These are phyloP conservation scores for Otocyon megalotis DNA, from an alignment of 2,113 vertebrate genomes.

Conservation along the genomic window DNA sequence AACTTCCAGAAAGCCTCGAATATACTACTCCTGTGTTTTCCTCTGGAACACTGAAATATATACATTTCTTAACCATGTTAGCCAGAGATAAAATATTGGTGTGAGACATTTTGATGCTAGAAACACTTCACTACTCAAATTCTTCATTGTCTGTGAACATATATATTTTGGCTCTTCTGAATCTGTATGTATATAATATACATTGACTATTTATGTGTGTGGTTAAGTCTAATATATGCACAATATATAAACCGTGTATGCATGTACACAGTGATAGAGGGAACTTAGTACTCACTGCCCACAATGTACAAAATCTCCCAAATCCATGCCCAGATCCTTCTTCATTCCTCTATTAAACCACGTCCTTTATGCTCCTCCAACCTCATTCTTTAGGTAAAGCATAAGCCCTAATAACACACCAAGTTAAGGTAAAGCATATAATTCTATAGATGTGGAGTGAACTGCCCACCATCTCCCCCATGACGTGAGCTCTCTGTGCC, in stretches of 20 bases:
- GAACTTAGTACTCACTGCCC: background rate
- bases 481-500: fast-evolving
- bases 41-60: background rate
- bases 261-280: background rate
- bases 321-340: background rate
- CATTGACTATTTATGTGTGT: background rate
- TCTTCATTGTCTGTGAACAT: background rate
- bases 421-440: too few relatives aligned
- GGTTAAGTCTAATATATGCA: background rate
- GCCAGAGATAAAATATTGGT: background rate
- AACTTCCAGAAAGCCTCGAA: background rate
- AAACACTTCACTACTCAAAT: background rate
- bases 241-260: background rate
- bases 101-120: too few relatives aligned
- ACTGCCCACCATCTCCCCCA: fast-evolving
- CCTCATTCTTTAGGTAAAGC: background rate
- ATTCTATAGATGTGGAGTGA: background rate
- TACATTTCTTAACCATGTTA: background rate
- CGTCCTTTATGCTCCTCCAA: background rate
- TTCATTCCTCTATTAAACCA: background rate
- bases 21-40: background rate
- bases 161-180: background rate
- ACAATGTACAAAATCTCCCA: background rate
- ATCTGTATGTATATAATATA: background rate
- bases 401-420: background rate